These are phyloP conservation scores for Sepioteuthis lessoniana DNA, from an alignment of 2,888 invertebrate species.

Conservation along the genomic window DNA sequence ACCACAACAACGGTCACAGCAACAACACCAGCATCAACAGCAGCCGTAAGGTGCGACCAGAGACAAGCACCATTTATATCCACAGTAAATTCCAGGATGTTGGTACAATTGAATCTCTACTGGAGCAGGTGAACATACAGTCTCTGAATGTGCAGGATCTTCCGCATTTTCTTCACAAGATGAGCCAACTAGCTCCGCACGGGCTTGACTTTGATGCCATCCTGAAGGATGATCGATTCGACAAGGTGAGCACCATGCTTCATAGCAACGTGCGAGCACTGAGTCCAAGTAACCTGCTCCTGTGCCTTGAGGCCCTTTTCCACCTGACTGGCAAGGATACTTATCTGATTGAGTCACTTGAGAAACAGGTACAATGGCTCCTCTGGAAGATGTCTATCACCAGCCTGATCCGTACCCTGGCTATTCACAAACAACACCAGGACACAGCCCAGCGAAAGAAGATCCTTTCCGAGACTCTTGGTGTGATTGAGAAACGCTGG, in stretches of 20 bases:
- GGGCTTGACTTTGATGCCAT: conserved; percentile 34
- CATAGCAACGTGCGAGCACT: conserved; percentile 49
- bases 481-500: conserved; percentile 51
- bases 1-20: not conserved
- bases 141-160: conserved; percentile 39
- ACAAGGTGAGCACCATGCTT: conserved; percentile 45
- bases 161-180: conserved; percentile 36
- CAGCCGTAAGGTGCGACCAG: not conserved
- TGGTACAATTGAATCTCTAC: not conserved
- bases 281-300: conserved; percentile 48
- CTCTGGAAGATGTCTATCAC: conserved; percentile 50
- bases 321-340: conserved; percentile 50
- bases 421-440: conserved; percentile 51
- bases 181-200: not conserved
- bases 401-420: conserved; percentile 49
- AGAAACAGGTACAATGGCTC: conserved; percentile 52
- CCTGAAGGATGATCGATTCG: conserved; percentile 39
- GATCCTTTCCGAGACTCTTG: conserved; percentile 47
- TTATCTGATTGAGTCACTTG: conserved; percentile 52
- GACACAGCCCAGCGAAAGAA: conserved; percentile 50
- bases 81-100: conserved; percentile 35
- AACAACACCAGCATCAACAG: not conserved
- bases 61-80: not conserved
- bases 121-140: conserved; percentile 36
- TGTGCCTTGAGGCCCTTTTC: conserved; percentile 50